phyloP scores from a whole-genome alignment of 2,888 invertebrate species.

The Trichopoda pennipes region DNA sequence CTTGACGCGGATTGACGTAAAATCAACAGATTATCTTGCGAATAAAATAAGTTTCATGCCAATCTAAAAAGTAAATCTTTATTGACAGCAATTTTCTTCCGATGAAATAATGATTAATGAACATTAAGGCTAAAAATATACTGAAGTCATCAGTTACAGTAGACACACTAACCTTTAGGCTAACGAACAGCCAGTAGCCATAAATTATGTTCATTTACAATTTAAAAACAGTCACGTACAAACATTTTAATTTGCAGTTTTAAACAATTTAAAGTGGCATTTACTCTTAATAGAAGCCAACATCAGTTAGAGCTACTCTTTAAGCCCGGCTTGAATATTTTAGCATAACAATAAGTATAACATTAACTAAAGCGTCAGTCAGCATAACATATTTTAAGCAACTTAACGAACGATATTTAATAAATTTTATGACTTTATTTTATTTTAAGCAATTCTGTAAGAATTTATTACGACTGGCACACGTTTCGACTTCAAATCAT shows the following conservation, averaged over 20 bases:
- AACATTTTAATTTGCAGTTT: too few species aligned
- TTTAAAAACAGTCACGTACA: background rate
- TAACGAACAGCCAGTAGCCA: background rate
- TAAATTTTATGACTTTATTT: slow-evolving; percentile 40
- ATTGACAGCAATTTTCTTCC: too few species aligned
- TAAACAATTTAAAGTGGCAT: background rate
- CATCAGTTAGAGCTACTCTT: background rate
- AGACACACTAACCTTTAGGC: too few species aligned
- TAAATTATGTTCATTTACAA: background rate
- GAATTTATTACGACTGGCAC: slow-evolving; percentile 46
- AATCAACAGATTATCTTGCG: too few species aligned
- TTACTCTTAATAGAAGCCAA: background rate
- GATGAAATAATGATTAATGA: too few species aligned
- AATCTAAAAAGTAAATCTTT: too few species aligned
- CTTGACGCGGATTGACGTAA: too few species aligned
- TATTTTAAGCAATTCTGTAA: slow-evolving; percentile 8
- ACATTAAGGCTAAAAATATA: too few species aligned
- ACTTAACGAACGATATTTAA: slow-evolving; percentile 27
- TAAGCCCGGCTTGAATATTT: background rate
- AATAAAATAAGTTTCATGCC: too few species aligned
- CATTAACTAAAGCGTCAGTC: background rate
- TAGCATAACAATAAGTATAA: background rate
- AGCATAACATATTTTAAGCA: background rate
- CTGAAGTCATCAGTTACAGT: too few species aligned
- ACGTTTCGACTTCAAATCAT: slow-evolving; percentile 45